Base-by-base conservation (phyloP, 2,888 invertebrate genomes). In the Stenchaetothrips biformis region DNA sequence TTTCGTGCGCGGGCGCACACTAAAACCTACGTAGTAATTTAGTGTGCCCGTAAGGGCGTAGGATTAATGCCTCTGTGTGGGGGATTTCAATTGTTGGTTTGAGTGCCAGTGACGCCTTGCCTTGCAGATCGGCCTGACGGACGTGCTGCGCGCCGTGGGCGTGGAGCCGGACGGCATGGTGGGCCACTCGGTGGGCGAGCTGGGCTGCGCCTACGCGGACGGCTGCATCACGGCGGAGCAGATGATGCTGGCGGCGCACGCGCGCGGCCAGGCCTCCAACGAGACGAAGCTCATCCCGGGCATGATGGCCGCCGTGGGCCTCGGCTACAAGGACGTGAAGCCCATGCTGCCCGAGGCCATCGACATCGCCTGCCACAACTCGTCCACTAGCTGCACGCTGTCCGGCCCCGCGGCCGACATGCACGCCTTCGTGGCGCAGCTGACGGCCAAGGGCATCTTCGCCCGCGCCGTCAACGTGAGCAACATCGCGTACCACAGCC, bases 361-460 rank as follows among this genome's bases (percentile, higher is more conserved):
- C 37, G 92, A 92, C 83, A 90, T 94, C 0, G 94, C 95, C 16
- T 95, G 95, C 84, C 94, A 94, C 87, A 95, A 95, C 85, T 91
- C 93, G 0, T 89, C 90, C 6, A 92, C 92, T 82, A 93, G 93
- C 67, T 92, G 93, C 79, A 95, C 95, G 0, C 90, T 95, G 80
- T 94, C 94, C 6, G 95, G 95, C 0, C 93, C 93, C 0, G 89
- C 89, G 0, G 90, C 90, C 48, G 88, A 88, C 13, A 90, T 93
- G 87, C 87, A 88, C 80, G 86, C 87, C 47, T 92, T 92, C 83
- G 90, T 93, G 0, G 88, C 87, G 80, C 84, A 88, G 81, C 84
- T 91, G n/a, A 88, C 89, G 84, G 85, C 84, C 25, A 80, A 82
- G 59, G 83, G 83, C 13, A 81, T 85, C 25, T 85, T 85, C 79